A percentile compares a stretch with the other conserved stretches of the same genome.
Evolutionary conservation across 2,113 vertebrate genomes (phyloP).

Genomic region (Tetrao urogallus): DNA sequence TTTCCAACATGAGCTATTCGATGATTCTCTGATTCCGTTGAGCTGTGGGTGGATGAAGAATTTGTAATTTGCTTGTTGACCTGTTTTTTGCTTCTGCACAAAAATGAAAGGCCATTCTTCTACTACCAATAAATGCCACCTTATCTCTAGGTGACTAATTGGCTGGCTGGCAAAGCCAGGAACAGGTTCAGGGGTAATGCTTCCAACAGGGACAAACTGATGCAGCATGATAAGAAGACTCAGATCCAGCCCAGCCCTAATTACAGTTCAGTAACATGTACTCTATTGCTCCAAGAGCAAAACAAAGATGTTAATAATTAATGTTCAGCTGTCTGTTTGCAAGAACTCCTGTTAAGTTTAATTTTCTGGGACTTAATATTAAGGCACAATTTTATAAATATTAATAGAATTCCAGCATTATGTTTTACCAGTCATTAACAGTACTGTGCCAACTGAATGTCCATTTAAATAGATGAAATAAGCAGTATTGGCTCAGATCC

Average conservation of each 20-base stretch:
- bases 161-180: slow-evolving; percentile 1
- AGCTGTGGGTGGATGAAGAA: background rate
- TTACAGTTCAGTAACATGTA: background rate
- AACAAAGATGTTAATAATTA: slow-evolving; percentile 1
- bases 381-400: background rate
- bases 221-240: background rate
- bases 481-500: background rate
- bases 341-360: background rate
- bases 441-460: background rate
- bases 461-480: background rate
- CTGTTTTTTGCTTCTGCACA: slow-evolving; percentile 19
- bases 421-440: background rate
- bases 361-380: background rate
- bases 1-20: no score
- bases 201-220: slow-evolving; percentile 1
- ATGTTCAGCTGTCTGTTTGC: background rate
- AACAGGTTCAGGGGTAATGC: slow-evolving; percentile 46
- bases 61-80: slow-evolving; percentile 7
- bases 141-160: slow-evolving; percentile 42
- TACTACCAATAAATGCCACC: background rate
- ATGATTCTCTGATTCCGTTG: background rate
- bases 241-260: background rate
- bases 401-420: background rate
- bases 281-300: background rate
- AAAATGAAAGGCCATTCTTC: slow-evolving; percentile 44